Evolutionary conservation across 2,888 invertebrate genomes (phyloP), one percentile per base, ranked within the genome.

Genomic region (Temnothorax ravouxi): DNA sequence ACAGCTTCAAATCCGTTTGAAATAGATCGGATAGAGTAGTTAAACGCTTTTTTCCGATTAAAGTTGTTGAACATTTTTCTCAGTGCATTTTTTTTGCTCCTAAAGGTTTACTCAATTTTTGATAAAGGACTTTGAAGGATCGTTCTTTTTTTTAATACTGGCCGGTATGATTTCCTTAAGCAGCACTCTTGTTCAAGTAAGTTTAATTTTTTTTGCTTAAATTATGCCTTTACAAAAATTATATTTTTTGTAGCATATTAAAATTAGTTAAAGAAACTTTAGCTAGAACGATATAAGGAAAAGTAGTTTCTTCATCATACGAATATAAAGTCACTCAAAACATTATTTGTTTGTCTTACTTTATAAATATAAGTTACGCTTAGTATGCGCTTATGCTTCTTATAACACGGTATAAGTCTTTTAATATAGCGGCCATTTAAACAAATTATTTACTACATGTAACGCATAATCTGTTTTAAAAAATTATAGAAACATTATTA

Each of bases 161-260:
- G 38, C 72, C 8, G 38, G 25, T 25, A 38, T 41, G 25, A 1
- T 72, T 41, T 56, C 21, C 5, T 8, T 56, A 9, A 72, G 41
- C 54, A 25, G 29, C 25, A 56, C 6, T 72, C 29, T 56, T 41
- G 38, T 56, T 21, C 56, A 25, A 72, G 72, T 56, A 56, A 72
- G 56, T 41, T 34, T 3, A 6, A 5, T 34, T 34, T 47, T 13
- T 41, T 15, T 47, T 3, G 3, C 3, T 13, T 47, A 47, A 47
- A 47, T 15, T 34, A 47, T 15, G 15, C 15, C 3, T 44, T 3
- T 44, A 11, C 11, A 44, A 44, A 44, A 44, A 3, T 29, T 29
- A 13, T 44, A 44, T 11, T 44, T 44, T 11, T 44, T 44, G 11
- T 41, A 44, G 34, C 34, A 47, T 44, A 47, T 44, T 47, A 47